Percentiles rank a stretch among this genome's conserved stretches.
Evolutionary conservation across 1,140 invertebrate species (phyloP).

Genomic region (Aphelinus certus): DNA sequence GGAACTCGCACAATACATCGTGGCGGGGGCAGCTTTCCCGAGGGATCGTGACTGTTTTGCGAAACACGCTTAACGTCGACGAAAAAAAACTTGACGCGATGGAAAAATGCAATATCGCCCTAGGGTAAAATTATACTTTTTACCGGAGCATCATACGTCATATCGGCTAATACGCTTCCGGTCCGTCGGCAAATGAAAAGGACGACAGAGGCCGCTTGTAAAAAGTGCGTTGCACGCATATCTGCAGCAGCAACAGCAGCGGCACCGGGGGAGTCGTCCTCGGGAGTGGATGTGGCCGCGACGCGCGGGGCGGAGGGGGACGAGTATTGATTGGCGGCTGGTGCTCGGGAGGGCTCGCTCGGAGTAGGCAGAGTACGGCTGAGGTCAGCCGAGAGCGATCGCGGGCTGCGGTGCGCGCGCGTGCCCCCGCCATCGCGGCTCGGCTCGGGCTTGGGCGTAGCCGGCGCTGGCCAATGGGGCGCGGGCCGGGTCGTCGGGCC

Average conservation of each 20-base stretch:
- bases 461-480: slow-evolving; percentile 34
- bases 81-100: too few relatives aligned
- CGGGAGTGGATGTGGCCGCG: not conserved
- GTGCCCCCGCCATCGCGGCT: slow-evolving; percentile 35
- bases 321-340: slow-evolving; percentile 39
- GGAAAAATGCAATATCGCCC: not conserved
- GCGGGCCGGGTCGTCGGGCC: slow-evolving; percentile 2
- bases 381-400: slow-evolving; percentile 16
- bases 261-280: too few relatives aligned
- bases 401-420: not conserved
- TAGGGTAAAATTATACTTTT: too few relatives aligned
- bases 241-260: too few relatives aligned
- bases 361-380: slow-evolving; percentile 37
- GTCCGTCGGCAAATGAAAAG: too few relatives aligned
- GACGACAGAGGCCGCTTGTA: too few relatives aligned
- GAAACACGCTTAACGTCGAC: not conserved
- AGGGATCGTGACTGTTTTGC: not conserved
- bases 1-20: too few relatives aligned
- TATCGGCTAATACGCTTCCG: too few relatives aligned
- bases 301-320: not conserved
- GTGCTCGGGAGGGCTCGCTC: slow-evolving; percentile 22
- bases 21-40: too few relatives aligned
- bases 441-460: slow-evolving; percentile 22
- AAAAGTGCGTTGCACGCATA: too few relatives aligned
- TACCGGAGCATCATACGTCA: too few relatives aligned